Conservation (phyloP, 2,888 invertebrate species). For the Elysia crispata region DNA sequence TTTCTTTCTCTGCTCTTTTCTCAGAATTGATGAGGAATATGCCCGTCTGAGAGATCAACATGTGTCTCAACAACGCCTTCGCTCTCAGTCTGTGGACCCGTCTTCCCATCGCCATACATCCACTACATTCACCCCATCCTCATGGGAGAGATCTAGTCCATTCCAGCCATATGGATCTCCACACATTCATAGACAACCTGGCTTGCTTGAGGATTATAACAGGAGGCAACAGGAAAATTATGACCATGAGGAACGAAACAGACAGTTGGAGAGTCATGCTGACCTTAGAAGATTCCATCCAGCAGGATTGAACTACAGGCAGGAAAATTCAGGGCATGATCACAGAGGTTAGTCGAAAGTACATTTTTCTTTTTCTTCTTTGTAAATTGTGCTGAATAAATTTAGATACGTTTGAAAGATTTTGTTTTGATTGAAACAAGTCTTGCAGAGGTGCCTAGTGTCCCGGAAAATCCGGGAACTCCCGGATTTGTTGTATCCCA, state of each 20-base stretch:
- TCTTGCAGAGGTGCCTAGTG: no score
- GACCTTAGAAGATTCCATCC: constrained; percentile 41
- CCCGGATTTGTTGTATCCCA: no score
- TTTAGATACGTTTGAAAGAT: no score
- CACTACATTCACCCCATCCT: not conserved
- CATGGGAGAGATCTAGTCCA: constrained; percentile 30
- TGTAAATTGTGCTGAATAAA: not conserved
- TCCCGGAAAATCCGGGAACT: no score
- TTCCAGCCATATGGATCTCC: constrained; percentile 28
- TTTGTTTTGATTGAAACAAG: no score
- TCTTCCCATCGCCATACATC: constrained; percentile 9
- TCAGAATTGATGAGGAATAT: constrained; percentile 75
- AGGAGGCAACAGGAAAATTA: constrained; percentile 17
- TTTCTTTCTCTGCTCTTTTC: no score
- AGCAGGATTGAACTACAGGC: constrained; percentile 3
- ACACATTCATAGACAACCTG: constrained; percentile 10
- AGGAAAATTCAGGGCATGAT: constrained; percentile 16
- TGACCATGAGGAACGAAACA: no score
- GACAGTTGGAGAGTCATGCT: not conserved
- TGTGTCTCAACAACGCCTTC: constrained; percentile 52
- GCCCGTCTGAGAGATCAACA: constrained; percentile 75
- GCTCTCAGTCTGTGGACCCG: constrained; percentile 51
- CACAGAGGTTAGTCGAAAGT: not conserved
- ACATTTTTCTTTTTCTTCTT: not conserved
- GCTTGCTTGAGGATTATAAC: not conserved